phyloP scores from a whole-genome alignment of 2,797 vertebrate genomes.

The Danio choprae region DNA sequence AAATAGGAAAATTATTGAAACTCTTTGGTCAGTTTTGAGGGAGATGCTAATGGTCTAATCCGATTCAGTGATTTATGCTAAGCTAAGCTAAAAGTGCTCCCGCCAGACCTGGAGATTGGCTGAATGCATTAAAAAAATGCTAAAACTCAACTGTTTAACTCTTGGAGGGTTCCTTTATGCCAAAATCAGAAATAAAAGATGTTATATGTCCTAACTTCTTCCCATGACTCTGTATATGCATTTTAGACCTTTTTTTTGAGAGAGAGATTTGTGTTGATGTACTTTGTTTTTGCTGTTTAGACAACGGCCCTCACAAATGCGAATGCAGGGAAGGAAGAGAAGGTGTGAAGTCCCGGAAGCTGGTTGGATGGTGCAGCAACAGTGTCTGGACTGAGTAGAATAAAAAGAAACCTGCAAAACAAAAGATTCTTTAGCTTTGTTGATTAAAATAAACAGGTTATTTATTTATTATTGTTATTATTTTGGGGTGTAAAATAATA shows the following conservation, averaged over 20 bases:
- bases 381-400: not conserved
- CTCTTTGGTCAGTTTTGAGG: too few relatives aligned
- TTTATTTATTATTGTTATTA: not conserved
- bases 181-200: too few relatives aligned
- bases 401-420: not conserved
- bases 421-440: not conserved
- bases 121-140: too few relatives aligned
- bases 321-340: slow-evolving; percentile 36
- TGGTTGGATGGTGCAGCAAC: not conserved
- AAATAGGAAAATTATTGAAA: too few relatives aligned
- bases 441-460: not conserved
- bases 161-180: too few relatives aligned
- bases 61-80: too few relatives aligned
- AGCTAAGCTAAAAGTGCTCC: too few relatives aligned
- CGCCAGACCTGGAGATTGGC: too few relatives aligned
- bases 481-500: not conserved
- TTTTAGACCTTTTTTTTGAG: not conserved
- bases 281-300: slow-evolving; percentile 17
- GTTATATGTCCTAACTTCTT: too few relatives aligned
- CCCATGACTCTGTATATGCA: too few relatives aligned
- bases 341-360: not conserved
- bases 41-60: too few relatives aligned
- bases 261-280: not conserved
- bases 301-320: slow-evolving; percentile 49
- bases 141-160: too few relatives aligned